These are phyloP conservation scores for Vultur gryphus DNA, from an alignment of 2,797 vertebrate species.

Conservation along the genomic window DNA sequence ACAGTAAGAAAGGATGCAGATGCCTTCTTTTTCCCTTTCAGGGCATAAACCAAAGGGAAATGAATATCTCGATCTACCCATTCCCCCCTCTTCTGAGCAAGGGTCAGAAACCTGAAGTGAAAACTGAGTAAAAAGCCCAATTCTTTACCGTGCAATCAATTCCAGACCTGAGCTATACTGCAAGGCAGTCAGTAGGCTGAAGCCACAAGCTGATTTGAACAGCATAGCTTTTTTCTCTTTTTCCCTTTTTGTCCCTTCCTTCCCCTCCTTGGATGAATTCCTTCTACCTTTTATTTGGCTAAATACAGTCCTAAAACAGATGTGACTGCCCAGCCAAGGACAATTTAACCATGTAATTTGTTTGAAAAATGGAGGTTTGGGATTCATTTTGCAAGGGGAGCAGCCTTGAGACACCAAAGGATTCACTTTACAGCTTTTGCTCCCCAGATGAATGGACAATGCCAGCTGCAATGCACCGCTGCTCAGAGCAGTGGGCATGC, in stretches of 20 bases:
- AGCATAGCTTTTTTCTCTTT: not conserved
- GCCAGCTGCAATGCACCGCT: not conserved
- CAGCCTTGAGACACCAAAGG: constrained; percentile 40
- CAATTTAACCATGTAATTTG: constrained; percentile 66
- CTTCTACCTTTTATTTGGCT: constrained; percentile 41
- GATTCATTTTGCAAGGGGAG: constrained; percentile 40
- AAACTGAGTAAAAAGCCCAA: not conserved
- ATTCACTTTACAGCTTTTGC: constrained; percentile 23
- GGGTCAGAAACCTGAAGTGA: constrained; percentile 11
- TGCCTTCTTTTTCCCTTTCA: not conserved
- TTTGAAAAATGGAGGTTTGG: constrained; percentile 56
- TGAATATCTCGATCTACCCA: not conserved
- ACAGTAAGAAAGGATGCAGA: not conserved
- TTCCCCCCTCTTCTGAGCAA: not conserved
- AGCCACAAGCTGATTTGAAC: not conserved
- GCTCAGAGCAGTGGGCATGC: not conserved
- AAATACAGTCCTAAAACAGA: constrained; percentile 32
- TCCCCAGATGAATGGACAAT: constrained; percentile 13
- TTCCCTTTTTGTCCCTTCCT: not conserved
- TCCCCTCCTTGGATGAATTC: not conserved
- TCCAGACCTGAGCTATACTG: not conserved
- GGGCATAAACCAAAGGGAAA: not conserved
- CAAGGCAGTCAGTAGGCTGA: not conserved
- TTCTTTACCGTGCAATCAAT: not conserved
- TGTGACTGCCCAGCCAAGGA: constrained; percentile 46